Evolutionary conservation across 2,888 invertebrate species (phyloP).

Genomic region (Apamea monoglypha): DNA sequence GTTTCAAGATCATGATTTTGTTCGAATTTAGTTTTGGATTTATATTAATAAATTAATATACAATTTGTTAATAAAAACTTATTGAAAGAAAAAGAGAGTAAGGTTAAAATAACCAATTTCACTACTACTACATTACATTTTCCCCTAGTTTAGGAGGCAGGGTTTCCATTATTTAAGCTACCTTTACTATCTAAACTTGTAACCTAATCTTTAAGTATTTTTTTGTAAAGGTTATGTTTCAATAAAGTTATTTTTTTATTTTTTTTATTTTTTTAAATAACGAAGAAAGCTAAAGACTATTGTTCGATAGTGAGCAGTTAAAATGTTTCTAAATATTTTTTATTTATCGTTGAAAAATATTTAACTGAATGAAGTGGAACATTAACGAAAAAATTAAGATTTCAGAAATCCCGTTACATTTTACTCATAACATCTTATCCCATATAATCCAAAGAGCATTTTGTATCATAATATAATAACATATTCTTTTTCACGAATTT

Average conservation of each 20-base stretch:
- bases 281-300: not conserved
- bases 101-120: not conserved
- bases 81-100: not conserved
- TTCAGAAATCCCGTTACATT: not conserved
- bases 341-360: not conserved
- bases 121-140: not conserved
- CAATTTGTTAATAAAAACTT: too few relatives aligned
- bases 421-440: not conserved
- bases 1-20: not conserved
- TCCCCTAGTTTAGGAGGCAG: too few relatives aligned
- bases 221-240: too few relatives aligned
- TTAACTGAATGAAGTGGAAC: too few relatives aligned
- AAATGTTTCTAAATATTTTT: not conserved
- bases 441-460: not conserved
- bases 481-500: conserved; percentile 19
- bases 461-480: not conserved
- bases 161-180: too few relatives aligned
- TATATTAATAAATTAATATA: not conserved
- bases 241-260: too few relatives aligned
- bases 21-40: not conserved
- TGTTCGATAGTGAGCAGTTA: not conserved
- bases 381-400: not conserved
- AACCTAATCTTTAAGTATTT: too few relatives aligned
- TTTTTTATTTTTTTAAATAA: not conserved
- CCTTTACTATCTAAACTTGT: too few relatives aligned